Percentiles rank a stretch among this genome's conserved stretches.
These are phyloP conservation scores for Lepus americanus DNA, from an alignment of 2,113 vertebrate species.

Conservation along the genomic window DNA sequence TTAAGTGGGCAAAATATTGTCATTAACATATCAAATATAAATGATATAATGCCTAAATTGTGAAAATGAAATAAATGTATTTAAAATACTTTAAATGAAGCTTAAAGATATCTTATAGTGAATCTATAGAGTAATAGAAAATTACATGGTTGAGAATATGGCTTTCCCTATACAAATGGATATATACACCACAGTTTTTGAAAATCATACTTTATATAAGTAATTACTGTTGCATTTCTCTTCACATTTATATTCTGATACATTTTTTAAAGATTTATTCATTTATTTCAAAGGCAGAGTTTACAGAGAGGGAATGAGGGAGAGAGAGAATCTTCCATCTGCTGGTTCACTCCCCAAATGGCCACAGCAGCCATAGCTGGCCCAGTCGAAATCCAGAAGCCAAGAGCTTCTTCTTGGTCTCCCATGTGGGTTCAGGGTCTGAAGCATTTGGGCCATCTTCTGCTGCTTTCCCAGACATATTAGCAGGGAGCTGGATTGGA, in stretches of 20 bases:
- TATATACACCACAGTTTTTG: background rate
- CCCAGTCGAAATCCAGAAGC: no score
- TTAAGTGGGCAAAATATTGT: conserved; percentile 26
- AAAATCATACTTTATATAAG: background rate
- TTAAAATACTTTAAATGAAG: conserved; percentile 55
- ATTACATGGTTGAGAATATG: background rate
- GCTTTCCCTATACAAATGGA: background rate
- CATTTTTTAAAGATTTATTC: no score
- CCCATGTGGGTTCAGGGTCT: no score
- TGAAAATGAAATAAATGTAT: conserved; percentile 46
- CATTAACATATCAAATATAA: conserved; percentile 51
- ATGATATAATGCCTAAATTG: background rate
- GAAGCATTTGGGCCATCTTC: no score
- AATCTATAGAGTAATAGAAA: background rate
- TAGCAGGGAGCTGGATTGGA: no score
- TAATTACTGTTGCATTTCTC: background rate
- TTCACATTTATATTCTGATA: background rate
- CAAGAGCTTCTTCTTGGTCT: no score
- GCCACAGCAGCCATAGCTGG: no score
- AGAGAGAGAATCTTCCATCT: no score
- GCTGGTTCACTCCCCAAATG: no score
- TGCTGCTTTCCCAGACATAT: no score
- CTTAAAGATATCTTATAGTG: background rate
- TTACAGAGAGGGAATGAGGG: no score
- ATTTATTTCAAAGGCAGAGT: no score